Conservation (phyloP, 2,888 invertebrate genomes). For the Chaetogeoica ovagalla region DNA sequence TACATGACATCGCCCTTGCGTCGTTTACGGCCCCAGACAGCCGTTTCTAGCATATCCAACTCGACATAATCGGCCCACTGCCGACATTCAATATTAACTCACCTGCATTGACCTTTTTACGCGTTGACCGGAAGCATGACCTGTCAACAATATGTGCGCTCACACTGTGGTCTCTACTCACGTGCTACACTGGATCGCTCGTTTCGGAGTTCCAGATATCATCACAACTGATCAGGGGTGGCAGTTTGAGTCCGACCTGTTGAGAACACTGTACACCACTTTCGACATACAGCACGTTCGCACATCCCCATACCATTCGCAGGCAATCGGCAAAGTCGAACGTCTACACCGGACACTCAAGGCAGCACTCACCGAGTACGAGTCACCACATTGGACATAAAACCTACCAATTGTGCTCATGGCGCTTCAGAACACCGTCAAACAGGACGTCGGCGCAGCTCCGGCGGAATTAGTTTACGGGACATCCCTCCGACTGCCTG, state of each 20-base stretch:
- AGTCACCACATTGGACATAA: background rate
- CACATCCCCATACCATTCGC: conserved; percentile 51
- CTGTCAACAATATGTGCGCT: background rate
- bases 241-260: conserved; percentile 59
- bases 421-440: conserved; percentile 29
- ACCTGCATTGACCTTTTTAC: conserved; percentile 23
- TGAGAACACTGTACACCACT: conserved; percentile 48
- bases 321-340: conserved; percentile 51
- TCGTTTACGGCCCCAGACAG: conserved; percentile 56
- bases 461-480: too few species aligned
- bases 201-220: too few species aligned
- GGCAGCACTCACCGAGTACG: conserved; percentile 32
- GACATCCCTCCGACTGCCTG: too few species aligned
- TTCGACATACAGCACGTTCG: conserved; percentile 19
- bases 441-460: conserved; percentile 22
- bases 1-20: conserved; percentile 57
- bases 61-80: conserved; percentile 58
- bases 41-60: conserved; percentile 58
- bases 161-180: conserved; percentile 5
- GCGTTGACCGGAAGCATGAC: conserved; percentile 32
- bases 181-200: conserved; percentile 59
- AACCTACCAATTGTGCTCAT: conserved; percentile 27
- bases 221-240: conserved; percentile 59
- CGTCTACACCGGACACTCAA: conserved; percentile 51
- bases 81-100: conserved; percentile 2